Conservation (phyloP, 1,140 invertebrate species). For the Mya arenaria region DNA sequence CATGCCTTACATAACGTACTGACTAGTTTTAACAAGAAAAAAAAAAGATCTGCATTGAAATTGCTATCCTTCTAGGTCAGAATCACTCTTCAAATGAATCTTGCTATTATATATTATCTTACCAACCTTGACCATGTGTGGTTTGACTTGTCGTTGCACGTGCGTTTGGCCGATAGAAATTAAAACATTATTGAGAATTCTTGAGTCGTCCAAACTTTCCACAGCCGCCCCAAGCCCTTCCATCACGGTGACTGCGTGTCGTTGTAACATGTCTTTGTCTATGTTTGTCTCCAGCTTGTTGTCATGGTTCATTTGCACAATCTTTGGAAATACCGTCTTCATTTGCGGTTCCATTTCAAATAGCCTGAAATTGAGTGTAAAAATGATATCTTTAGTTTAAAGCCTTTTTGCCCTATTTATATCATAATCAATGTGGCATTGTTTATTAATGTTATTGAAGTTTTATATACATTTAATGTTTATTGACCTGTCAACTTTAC, state of each 20-base stretch:
- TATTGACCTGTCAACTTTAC: too few species aligned
- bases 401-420: too few species aligned
- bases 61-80: too few species aligned
- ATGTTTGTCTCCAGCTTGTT: slow-evolving; percentile 75
- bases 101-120: too few species aligned
- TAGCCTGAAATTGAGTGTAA: slow-evolving; percentile 74
- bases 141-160: slow-evolving; percentile 72
- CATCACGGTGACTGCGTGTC: slow-evolving; percentile 76
- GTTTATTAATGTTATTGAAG: too few species aligned
- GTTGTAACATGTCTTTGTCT: slow-evolving; percentile 75
- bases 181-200: slow-evolving; percentile 73
- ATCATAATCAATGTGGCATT: too few species aligned
- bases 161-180: slow-evolving; percentile 77
- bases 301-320: slow-evolving; percentile 74
- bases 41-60: too few species aligned
- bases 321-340: slow-evolving; percentile 75
- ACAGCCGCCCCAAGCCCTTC: slow-evolving; percentile 74
- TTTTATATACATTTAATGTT: too few species aligned
- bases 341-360: slow-evolving; percentile 73
- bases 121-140: slow-evolving; percentile 76
- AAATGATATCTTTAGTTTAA: too few species aligned
- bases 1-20: too few species aligned
- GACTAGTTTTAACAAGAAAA: too few species aligned
- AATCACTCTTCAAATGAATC: too few species aligned
- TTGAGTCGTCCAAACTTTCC: slow-evolving; percentile 74